Percentiles rank a stretch among this genome's conserved stretches.
Evolutionary conservation across 2,888 invertebrate species (phyloP).

Genomic region (Andrena flavipes): DNA sequence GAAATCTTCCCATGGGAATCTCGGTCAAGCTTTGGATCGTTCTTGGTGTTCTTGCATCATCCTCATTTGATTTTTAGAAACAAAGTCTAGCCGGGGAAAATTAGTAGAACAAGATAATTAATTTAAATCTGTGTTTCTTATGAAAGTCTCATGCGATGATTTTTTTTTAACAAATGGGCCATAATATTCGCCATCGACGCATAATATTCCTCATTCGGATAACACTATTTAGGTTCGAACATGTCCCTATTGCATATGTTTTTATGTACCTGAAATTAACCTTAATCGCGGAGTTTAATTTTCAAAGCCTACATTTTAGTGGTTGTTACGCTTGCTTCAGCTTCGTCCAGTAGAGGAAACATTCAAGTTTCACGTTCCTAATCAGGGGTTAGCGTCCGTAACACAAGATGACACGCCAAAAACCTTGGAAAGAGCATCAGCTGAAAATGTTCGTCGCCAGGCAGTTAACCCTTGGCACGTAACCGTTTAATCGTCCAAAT

Average conservation of each 20-base stretch:
- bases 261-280: background rate
- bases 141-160: background rate
- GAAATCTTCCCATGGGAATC: background rate
- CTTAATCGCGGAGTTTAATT: background rate
- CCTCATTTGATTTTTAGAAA: too few relatives aligned
- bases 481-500: slow-evolving; percentile 24
- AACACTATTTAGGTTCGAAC: background rate
- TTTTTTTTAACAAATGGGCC: background rate
- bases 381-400: slow-evolving; percentile 7
- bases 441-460: slow-evolving; percentile 27
- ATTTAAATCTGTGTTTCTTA: too few relatives aligned
- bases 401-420: slow-evolving; percentile 10
- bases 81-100: too few relatives aligned
- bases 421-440: slow-evolving; percentile 18
- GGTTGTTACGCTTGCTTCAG: background rate
- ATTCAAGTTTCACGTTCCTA: slow-evolving; percentile 4
- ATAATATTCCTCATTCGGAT: background rate
- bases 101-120: too few relatives aligned
- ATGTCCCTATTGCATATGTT: background rate
- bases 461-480: slow-evolving; percentile 18
- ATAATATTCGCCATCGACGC: background rate
- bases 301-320: background rate
- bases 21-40: background rate
- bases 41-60: too few relatives aligned
- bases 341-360: background rate